phyloP scores from a whole-genome alignment of 2,113 vertebrate species.

The Triplophysa dalaica region DNA sequence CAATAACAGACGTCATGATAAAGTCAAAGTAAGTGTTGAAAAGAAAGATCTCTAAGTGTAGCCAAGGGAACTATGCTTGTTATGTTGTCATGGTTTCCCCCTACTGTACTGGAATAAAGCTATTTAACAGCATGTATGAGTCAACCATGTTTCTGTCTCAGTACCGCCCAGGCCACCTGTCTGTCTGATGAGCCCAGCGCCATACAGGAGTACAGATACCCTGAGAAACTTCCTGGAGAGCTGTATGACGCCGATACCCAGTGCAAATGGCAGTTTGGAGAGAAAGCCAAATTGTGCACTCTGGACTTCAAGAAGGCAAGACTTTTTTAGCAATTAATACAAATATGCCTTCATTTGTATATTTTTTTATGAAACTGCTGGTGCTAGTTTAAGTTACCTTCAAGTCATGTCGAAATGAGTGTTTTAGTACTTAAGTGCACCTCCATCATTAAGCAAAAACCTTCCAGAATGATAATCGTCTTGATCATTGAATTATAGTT shows the following conservation, averaged over 20 bases:
- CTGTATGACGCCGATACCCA: slow-evolving; percentile 87
- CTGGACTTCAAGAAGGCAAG: slow-evolving; percentile 87
- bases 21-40: slow-evolving; percentile 58
- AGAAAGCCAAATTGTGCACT: slow-evolving; percentile 88
- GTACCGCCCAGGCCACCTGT: slow-evolving; percentile 83
- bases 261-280: slow-evolving; percentile 93
- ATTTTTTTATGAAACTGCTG: neutral
- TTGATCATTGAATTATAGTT: too few relatives aligned
- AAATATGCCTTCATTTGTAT: neutral
- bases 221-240: slow-evolving; percentile 84
- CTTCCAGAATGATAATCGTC: too few relatives aligned
- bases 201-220: slow-evolving; percentile 81
- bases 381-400: too few relatives aligned
- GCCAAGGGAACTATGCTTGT: slow-evolving; percentile 59
- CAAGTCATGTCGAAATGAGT: too few relatives aligned
- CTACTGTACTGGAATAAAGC: slow-evolving; percentile 31
- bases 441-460: too few relatives aligned
- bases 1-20: slow-evolving; percentile 61
- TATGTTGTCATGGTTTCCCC: slow-evolving; percentile 62
- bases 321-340: neutral
- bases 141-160: slow-evolving; percentile 57
- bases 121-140: slow-evolving; percentile 36
- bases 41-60: slow-evolving; percentile 52
- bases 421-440: too few relatives aligned
- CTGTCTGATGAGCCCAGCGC: slow-evolving; percentile 83